Percentiles rank a stretch among this genome's conserved stretches.
These are phyloP conservation scores for Bombus fervidus DNA, from an alignment of 1,140 invertebrate species.

Conservation along the genomic window DNA sequence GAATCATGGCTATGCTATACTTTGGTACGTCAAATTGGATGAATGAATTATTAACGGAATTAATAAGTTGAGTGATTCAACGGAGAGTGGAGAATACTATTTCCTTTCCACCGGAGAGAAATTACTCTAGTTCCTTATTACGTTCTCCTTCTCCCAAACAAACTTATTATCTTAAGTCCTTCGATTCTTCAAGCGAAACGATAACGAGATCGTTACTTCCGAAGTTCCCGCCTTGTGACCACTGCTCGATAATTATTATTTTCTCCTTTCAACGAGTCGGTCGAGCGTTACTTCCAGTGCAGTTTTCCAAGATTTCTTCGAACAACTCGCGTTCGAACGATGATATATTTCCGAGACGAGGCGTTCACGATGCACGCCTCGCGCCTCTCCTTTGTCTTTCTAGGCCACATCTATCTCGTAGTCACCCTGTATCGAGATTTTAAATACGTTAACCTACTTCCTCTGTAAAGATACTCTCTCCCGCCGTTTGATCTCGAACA, in stretches of 20 bases:
- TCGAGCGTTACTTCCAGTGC: conserved; percentile 10
- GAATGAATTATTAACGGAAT: conserved; percentile 68
- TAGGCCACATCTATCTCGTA: conserved; percentile 8
- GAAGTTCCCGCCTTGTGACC: conserved; percentile 59
- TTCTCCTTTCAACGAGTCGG: conserved; percentile 31
- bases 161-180: conserved; percentile 69
- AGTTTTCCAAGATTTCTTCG: conserved; percentile 11
- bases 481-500: conserved; percentile 11
- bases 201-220: conserved; percentile 70
- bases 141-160: conserved; percentile 57
- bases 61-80: conserved; percentile 67
- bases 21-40: conserved; percentile 58
- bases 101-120: conserved; percentile 46
- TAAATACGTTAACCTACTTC: conserved; percentile 51
- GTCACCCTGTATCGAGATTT: conserved; percentile 43
- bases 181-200: conserved; percentile 62
- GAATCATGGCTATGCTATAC: conserved; percentile 38
- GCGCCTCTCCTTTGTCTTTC: neutral
- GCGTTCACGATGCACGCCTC: neutral
- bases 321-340: neutral
- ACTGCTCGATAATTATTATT: conserved; percentile 57
- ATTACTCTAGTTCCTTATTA: conserved; percentile 65
- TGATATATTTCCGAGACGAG: conserved; percentile 4
- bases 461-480: neutral
- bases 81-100: conserved; percentile 49